Percentiles rank a stretch among this genome's conserved stretches.
Evolutionary conservation across 2,888 invertebrate species (phyloP).

Genomic region (Emmelina monodactyla): DNA sequence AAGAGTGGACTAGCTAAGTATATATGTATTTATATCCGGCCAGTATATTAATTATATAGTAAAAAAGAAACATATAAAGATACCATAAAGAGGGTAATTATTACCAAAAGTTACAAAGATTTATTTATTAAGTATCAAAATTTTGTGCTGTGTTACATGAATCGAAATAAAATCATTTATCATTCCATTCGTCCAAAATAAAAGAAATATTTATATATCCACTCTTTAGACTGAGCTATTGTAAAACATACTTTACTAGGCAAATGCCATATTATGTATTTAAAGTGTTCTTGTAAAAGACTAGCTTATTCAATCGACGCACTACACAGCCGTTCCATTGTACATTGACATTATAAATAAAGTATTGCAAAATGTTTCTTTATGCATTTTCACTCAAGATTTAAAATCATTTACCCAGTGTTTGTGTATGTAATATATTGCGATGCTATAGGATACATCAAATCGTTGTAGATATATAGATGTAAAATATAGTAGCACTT

Average conservation of each 20-base stretch:
- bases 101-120: constrained; percentile 19
- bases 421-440: too few relatives aligned
- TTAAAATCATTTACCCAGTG: constrained; percentile 23
- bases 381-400: too few relatives aligned
- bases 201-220: constrained; percentile 20
- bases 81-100: constrained; percentile 11
- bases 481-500: too few relatives aligned
- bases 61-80: constrained; percentile 9
- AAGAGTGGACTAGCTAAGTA: constrained; percentile 40
- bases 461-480: too few relatives aligned
- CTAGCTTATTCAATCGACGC: constrained; percentile 27
- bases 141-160: constrained; percentile 20
- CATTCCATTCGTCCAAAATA: constrained; percentile 42
- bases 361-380: not conserved
- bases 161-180: constrained; percentile 24
- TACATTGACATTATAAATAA: constrained; percentile 1
- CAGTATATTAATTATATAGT: constrained; percentile 22
- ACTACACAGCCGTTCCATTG: constrained; percentile 42
- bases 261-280: constrained; percentile 17
- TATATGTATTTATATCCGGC: constrained; percentile 47
- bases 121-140: constrained; percentile 27
- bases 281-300: constrained; percentile 30
- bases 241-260: constrained; percentile 3
- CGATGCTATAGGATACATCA: too few relatives aligned
- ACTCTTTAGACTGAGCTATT: constrained; percentile 45